Evolutionary conservation across 1,140 invertebrate genomes (phyloP), one percentile per base, ranked within the genome.

Genomic region (Neodiprion fabricii): DNA sequence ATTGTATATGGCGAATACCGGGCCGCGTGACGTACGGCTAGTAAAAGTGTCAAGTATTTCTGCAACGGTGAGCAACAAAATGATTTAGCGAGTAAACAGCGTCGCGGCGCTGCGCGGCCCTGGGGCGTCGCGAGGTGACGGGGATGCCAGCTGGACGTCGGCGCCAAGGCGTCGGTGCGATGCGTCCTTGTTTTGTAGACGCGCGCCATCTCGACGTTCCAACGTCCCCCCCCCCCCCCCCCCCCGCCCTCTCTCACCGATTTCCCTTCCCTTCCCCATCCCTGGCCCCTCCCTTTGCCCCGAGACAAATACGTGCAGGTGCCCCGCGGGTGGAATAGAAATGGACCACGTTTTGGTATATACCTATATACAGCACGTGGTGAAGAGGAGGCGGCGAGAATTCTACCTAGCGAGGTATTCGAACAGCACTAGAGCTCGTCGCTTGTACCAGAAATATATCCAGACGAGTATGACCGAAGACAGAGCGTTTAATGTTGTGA

Each of bases 181-280:
- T 73, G 77, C 40, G 72, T 74, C 76, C 67, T 69, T 69, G 74
- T 74, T 75, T 75, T 53, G 72, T 73, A 75, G 67, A 69, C 21
- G 40, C 67, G 67, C 67, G 72, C 72, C 70, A 76, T 75, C 78
- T 72, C 80, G 75, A 76, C 78, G 75, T 77, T 75, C 78, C 80
- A 77, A 80, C 80, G 71, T 78, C 75, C 79, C 79, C 72, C 79
- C 78, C 79, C 73, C 78, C 71, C 79, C 78, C 72, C 74, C 65
- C 50, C 17, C 70, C 21, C 70, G 53, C 71, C 71, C 70, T 67
- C 47, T 65, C 67, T 40, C 5, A 1, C 28, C 28, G 17, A 21
- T 21, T 40, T 40, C 28, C 75, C 67, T n/a, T 74, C 40, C n/a
- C 72, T 47, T 17, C 53, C 21, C 61, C 65, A 53, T 71, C 53